Evolutionary conservation across 2,113 vertebrate species (phyloP).

Genomic region (Upupa epops): DNA sequence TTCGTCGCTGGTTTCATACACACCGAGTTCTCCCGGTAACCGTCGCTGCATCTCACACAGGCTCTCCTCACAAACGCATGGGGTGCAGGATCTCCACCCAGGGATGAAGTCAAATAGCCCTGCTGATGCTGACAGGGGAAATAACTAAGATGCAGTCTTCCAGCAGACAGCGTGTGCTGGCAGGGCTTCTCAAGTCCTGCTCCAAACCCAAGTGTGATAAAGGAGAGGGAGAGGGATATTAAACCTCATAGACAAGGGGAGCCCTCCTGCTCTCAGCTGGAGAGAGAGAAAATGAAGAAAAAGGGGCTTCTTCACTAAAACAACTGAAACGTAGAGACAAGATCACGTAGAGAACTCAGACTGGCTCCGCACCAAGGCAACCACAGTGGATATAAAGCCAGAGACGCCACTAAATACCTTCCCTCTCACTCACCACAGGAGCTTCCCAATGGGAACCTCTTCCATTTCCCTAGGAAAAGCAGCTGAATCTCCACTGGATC

Average conservation of each 20-base stretch:
- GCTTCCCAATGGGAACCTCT: background rate
- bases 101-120: background rate
- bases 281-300: background rate
- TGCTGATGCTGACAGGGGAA: background rate
- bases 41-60: background rate
- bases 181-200: background rate
- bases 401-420: background rate
- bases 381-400: background rate
- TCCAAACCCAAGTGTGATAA: background rate
- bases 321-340: conserved; percentile 11
- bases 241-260: no score
- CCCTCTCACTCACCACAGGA: background rate
- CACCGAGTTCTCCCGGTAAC: background rate
- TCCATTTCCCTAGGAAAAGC: background rate
- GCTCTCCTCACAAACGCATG: background rate
- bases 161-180: background rate
- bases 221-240: background rate
- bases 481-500: background rate
- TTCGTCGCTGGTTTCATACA: background rate
- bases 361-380: background rate
- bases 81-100: background rate
- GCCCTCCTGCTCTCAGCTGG: background rate
- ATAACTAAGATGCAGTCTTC: background rate
- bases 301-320: background rate
- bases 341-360: background rate